Base-by-base conservation (phyloP, 2,888 invertebrate species). In the Patella caerulea region DNA sequence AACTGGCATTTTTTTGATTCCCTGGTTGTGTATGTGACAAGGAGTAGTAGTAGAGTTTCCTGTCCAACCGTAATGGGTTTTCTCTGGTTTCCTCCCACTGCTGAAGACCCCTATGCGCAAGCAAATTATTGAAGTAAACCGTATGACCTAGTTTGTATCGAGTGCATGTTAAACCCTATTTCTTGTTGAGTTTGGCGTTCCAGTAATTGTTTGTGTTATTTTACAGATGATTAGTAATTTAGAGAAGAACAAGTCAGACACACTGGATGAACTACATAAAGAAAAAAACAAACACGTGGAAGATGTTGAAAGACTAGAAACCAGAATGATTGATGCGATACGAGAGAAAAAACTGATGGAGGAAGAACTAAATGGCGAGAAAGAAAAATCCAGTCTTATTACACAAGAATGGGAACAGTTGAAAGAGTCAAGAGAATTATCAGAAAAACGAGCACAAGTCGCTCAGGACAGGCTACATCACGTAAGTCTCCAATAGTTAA, bases 171-270 rank as follows among this genome's bases (percentile, higher is more conserved):
- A 34, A 34, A 34, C 34, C 4, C 34, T 4, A 34, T 5, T 34
- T 34, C 34, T 34, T 45, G 45, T 45, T 45, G 9, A 45, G 9
- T 45, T 45, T 7, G 9, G 45, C 45, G 45, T 45, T 45, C 9
- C 45, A 34, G 0, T 45, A 45, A 45, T 45, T 45, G 9, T 45
- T 45, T 9, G 45, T 29, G 77, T 71, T 45, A 24, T 56, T 24
- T 79, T 82, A n/a, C 79, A 89, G 89, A 84, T 87, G 83, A 85
- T 87, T n/a, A 78, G 81, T 69, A 83, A 85, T 56, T 87, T 89
- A 83, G 87, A 88, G 75, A 80, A 82, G 71, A 88, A 88, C 54
- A 83, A 88, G 80, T 81, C 88, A 5, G 81, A 82, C 7, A 84
- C 86, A 34, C 83, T 87, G 15, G 85, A 86, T 53, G 85, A 86